Conservation (phyloP, 2,797 vertebrate species). For the Uromys caudimaculatus region DNA sequence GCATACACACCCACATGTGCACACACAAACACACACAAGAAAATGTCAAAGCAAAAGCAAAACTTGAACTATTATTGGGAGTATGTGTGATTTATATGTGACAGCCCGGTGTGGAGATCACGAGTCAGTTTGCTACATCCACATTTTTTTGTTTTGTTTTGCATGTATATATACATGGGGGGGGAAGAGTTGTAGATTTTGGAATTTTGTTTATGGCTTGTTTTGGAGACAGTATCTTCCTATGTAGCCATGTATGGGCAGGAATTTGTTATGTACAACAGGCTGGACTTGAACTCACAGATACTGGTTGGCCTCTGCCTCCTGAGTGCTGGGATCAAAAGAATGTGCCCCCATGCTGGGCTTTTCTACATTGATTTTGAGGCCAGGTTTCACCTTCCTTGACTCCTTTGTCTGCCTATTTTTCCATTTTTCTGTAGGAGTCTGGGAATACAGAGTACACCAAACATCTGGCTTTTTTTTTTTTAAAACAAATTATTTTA, state of each 20-base stretch:
- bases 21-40: neutral
- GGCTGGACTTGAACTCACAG: neutral
- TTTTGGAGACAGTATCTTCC: neutral
- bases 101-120: neutral
- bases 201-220: neutral
- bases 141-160: neutral
- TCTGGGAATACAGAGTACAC: neutral
- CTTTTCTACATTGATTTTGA: neutral
- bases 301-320: neutral
- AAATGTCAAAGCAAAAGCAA: neutral
- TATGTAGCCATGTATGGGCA: neutral
- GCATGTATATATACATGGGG: neutral
- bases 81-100: neutral
- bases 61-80: neutral
- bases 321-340: neutral
- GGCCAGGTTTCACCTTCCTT: neutral
- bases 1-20: neutral
- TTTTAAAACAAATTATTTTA: neutral
- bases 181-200: neutral
- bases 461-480: neutral
- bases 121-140: neutral
- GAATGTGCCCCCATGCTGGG: neutral
- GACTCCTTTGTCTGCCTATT: too few species aligned
- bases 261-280: neutral
- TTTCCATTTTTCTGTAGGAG: neutral